Conservation (phyloP, 2,797 vertebrate species). For the Otolemur crassicaudatus region DNA sequence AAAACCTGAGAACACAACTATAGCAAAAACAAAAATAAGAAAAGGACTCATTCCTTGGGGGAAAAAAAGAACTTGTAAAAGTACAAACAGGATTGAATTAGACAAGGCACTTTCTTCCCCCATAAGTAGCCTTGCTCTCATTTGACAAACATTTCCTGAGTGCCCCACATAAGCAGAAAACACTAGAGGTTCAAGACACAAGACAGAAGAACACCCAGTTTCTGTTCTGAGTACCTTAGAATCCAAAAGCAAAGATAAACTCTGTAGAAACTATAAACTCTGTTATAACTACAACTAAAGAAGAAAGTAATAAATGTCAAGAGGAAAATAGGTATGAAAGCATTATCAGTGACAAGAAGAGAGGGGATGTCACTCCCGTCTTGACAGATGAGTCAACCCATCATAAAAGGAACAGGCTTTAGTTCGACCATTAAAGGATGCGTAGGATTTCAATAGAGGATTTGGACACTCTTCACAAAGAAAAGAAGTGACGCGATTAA, state of each 20-base stretch:
- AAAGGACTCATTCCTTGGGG: background rate
- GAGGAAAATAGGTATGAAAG: constrained; percentile 44
- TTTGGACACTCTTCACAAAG: constrained; percentile 44
- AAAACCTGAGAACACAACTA: background rate
- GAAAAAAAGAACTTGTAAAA: background rate
- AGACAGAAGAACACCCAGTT: background rate
- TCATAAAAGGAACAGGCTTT: constrained; percentile 58
- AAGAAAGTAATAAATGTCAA: constrained; percentile 53
- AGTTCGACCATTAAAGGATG: constrained; percentile 20
- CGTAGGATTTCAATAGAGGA: constrained; percentile 33
- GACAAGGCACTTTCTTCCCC: background rate
- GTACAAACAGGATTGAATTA: constrained; percentile 8
- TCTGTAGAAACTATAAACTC: background rate
- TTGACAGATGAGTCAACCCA: constrained; percentile 59
- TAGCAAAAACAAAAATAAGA: constrained; percentile 37
- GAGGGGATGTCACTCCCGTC: background rate
- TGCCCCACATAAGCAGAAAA: background rate
- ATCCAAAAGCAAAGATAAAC: constrained; percentile 18
- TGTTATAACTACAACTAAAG: background rate
- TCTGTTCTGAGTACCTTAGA: background rate
- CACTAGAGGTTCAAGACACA: background rate
- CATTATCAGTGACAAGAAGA: constrained; percentile 49
- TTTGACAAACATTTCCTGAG: background rate
- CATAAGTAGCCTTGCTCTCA: background rate
- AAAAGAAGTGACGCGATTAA: constrained; percentile 49